Evolutionary conservation across 2,113 vertebrate species (phyloP).

Genomic region (Panthera leo): DNA sequence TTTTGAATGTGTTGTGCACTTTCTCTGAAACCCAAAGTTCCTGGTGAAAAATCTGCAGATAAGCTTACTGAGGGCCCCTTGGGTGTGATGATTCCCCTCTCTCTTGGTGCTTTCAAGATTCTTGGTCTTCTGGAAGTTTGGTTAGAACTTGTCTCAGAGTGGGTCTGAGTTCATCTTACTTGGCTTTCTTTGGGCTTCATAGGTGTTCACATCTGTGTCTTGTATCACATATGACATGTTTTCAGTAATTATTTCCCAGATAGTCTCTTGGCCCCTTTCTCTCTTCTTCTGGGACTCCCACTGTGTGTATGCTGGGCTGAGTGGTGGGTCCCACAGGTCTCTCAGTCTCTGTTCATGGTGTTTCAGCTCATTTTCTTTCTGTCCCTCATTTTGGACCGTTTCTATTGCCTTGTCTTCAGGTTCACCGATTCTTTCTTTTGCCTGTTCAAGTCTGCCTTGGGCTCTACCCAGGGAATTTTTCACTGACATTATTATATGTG

Average conservation of each 20-base stretch:
- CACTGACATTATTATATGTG: not conserved
- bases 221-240: too few species aligned
- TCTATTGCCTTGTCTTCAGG: not conserved
- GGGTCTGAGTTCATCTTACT: not conserved
- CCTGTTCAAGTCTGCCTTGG: not conserved
- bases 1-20: not conserved
- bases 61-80: not conserved
- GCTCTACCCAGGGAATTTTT: not conserved
- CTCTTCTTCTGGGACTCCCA: not conserved
- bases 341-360: not conserved
- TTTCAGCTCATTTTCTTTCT: not conserved
- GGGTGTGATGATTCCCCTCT: not conserved
- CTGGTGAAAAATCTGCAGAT: not conserved
- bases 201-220: not conserved
- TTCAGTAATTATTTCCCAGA: not conserved
- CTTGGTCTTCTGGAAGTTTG: not conserved
- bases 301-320: rapidly evolving
- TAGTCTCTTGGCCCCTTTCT: rapidly evolving
- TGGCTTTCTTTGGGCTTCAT: not conserved
- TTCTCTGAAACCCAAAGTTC: not conserved
- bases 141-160: not conserved
- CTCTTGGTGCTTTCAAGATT: not conserved
- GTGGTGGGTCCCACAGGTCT: not conserved
- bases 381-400: not conserved
- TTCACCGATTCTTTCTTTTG: not conserved